phyloP scores from a whole-genome alignment of 1,140 invertebrate species.

The Rhizoglyphus robini region DNA sequence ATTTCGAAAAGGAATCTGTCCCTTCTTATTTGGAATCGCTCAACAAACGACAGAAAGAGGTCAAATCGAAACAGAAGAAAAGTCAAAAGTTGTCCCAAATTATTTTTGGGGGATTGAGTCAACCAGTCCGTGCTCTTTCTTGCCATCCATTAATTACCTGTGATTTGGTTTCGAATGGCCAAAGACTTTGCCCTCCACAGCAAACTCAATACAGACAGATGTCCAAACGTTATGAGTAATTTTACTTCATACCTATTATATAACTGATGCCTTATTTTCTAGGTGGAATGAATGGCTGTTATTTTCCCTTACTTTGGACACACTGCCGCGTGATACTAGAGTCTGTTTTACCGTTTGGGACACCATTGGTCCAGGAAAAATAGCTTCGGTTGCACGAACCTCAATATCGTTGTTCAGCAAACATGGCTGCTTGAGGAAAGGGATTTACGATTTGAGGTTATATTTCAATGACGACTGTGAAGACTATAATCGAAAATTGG shows the following conservation, averaged over 20 bases:
- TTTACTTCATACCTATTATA: slow-evolving; percentile 21
- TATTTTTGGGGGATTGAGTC: not conserved
- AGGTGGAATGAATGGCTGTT: slow-evolving; percentile 93
- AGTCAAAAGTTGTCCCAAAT: not conserved
- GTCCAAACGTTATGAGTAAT: slow-evolving; percentile 78
- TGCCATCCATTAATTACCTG: slow-evolving; percentile 63
- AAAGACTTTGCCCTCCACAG: slow-evolving; percentile 69
- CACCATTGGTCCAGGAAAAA: slow-evolving; percentile 66
- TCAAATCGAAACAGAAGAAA: slow-evolving; percentile 2
- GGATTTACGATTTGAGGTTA: slow-evolving; percentile 42
- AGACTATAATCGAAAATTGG: slow-evolving; percentile 35
- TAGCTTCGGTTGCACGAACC: slow-evolving; percentile 72
- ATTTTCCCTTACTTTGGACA: slow-evolving; percentile 76
- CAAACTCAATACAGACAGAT: slow-evolving; percentile 87
- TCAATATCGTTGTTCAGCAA: slow-evolving; percentile 83
- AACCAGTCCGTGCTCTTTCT: not conserved
- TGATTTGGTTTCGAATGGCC: slow-evolving; percentile 69
- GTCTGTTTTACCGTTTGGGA: slow-evolving; percentile 87
- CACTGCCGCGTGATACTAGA: slow-evolving; percentile 73
- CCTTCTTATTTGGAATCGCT: not conserved
- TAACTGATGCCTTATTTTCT: slow-evolving; percentile 26
- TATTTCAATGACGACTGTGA: slow-evolving; percentile 40
- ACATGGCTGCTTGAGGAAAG: slow-evolving; percentile 46
- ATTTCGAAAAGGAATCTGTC: not conserved
- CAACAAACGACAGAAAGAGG: not conserved